Evolutionary conservation across 2,113 vertebrate species (phyloP), one percentile per base, ranked within the genome.

Genomic region (Pogona vitticeps): DNA sequence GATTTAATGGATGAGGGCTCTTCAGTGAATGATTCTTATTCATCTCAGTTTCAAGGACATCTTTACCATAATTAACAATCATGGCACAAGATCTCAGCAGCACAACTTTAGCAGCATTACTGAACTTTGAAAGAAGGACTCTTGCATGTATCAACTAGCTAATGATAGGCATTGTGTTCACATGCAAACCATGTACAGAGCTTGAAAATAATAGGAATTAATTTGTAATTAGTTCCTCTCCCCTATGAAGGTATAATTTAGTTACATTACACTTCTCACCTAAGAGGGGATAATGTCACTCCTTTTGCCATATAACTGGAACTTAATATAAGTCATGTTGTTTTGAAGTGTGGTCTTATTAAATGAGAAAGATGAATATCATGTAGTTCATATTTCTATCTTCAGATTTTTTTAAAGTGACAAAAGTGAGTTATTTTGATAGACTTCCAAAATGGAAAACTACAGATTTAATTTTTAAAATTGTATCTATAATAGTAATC

Each of bases 61-160:
- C 38, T n/a, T 77, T 58, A 78, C 76, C 33, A 38, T n/a, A 85
- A 85, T 85, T 70, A 85, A 70, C 84, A 70, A 67, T 33, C 21
- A 20, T 10, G 33, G 61, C 75, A 20, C 26, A 85, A 67, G 33
- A 78, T 77, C n/a, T 78, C 46, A 86, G 42, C 26, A 58, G 36
- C 58, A 68, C 46, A 77, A 68, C 42, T 59, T 52, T 46, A 42
- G 23, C 73, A 67, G 59, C 23, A 61, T 17, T 52, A 76, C 28
- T 18, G 46, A 67, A 68, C 15, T 26, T 72, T 40, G 73, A 63
- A 76, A 28, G 23, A 77, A 14, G 46, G 71, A 42, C 9, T 36
- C 3, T 12, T 40, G 23, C 23, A 26, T 73, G 23, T 56, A 9
- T 72, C 81, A 83, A 23, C 15, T 20, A 67, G 40, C n/a, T 76